Evolutionary conservation across 2,888 invertebrate species (phyloP).

Genomic region (Onchidella celtica): DNA sequence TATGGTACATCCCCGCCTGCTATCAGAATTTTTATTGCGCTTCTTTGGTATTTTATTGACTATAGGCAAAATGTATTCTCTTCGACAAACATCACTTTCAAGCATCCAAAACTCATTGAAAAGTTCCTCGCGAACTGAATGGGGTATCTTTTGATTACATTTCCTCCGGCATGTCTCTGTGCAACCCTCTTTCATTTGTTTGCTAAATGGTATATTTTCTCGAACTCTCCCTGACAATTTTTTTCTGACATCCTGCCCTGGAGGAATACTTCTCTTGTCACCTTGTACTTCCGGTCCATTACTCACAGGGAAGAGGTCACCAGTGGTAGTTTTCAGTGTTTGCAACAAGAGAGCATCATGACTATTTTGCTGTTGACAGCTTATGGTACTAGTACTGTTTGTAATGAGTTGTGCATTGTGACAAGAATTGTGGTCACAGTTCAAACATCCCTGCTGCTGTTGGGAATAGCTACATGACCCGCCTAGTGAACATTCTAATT

Average conservation of each 20-base stretch:
- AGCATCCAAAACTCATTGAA: slow-evolving; percentile 28
- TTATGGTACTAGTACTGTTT: background rate
- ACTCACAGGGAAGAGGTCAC: background rate
- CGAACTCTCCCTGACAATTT: background rate
- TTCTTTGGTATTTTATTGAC: slow-evolving; percentile 31
- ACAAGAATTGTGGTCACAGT: background rate
- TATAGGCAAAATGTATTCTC: slow-evolving; percentile 21
- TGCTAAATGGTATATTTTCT: background rate
- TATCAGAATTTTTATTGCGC: slow-evolving; percentile 1
- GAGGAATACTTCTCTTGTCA: background rate
- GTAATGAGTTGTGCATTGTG: no score
- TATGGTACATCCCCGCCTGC: slow-evolving; percentile 19
- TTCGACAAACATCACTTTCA: background rate
- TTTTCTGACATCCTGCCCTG: background rate
- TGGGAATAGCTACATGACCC: no score
- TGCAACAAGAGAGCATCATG: slow-evolving; percentile 1
- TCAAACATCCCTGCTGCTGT: background rate
- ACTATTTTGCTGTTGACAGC: background rate
- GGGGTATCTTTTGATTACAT: slow-evolving; percentile 30
- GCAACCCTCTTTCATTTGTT: slow-evolving; percentile 15
- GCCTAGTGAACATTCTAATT: background rate
- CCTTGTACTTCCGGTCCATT: background rate
- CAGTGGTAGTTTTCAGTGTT: background rate
- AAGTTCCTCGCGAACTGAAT: slow-evolving; percentile 5
- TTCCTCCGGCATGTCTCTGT: slow-evolving; percentile 26